Evolutionary conservation across 2,113 vertebrate species (phyloP), one percentile per base, ranked within the genome.

Genomic region (Myanophis thanlyinensis): DNA sequence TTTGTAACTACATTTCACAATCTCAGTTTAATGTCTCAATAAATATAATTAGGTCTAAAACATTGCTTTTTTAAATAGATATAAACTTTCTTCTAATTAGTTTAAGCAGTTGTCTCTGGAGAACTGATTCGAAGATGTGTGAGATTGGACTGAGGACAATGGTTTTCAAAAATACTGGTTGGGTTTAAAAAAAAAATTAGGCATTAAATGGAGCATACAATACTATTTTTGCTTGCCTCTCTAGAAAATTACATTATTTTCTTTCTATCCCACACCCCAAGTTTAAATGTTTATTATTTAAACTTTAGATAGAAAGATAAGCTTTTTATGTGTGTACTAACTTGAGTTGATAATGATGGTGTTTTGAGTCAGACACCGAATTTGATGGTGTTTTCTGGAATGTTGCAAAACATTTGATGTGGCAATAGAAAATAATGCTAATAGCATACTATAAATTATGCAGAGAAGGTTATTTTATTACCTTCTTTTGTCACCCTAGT

Each of bases 351-450:
- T 73, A 47, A 47, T 46, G 4, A 35, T 92, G 80, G 40, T 62
- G 35, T 51, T 86, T 86, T 90, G 56, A 93, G 88, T 80, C 88
- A 86, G 5, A 62, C 49, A 4, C 23, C 20, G 22, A 49, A 89
- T 44, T 49, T 89, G 88, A 73, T 93, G 92, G 53, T 23, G n/a
- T 90, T 89, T 85, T 59, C 53, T 86, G 88, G 80, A 85, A 90
- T 62, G 88, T 86, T 90, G 88, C 46, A 86, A 89, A 92, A 47
- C 67, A 47, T 92, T 51, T 89, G 62, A 92, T 90, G 53, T 86
- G 46, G 73, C 52, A 89, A 51, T n/a, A 6, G 35, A 88, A 91
- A 23, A 59, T 73, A 67, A 80, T 13, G 46, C 23, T 89, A 84
- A 85, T 44, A 85, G 35, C 53, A 59, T 44, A 80, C 27, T 85